phyloP scores from a whole-genome alignment of 2,113 vertebrate genomes.

The Hassar affinis region DNA sequence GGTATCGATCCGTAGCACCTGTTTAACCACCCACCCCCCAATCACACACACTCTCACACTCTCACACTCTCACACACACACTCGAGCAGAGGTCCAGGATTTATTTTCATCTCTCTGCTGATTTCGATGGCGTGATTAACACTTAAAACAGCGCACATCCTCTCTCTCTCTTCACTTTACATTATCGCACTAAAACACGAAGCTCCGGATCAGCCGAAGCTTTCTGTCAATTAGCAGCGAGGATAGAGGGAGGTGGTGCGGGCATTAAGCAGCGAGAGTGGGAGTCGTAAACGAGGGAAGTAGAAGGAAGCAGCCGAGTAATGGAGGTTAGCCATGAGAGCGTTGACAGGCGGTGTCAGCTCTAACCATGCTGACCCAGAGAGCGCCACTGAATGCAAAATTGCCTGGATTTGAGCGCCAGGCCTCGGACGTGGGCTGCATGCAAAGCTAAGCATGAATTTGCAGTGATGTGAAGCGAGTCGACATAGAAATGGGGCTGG shows the following conservation, averaged over 20 bases:
- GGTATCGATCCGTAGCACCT: conserved; percentile 71
- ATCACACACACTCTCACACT: conserved; percentile 32
- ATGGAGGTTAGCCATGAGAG: conserved; percentile 74
- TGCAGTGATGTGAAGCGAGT: conserved; percentile 65
- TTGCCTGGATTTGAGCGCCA: conserved; percentile 67
- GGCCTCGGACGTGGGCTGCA: conserved; percentile 64
- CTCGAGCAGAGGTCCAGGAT: conserved; percentile 55
- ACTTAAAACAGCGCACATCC: conserved; percentile 66
- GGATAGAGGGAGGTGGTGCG: conserved; percentile 51
- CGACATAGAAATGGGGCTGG: conserved; percentile 63
- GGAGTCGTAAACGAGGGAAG: conserved; percentile 29
- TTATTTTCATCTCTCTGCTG: conserved; percentile 69
- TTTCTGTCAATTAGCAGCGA: conserved; percentile 59
- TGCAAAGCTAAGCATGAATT: conserved; percentile 67
- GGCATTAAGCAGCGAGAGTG: conserved; percentile 44
- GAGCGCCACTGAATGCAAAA: conserved; percentile 65
- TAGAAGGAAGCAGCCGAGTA: conserved; percentile 69
- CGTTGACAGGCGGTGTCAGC: conserved; percentile 75
- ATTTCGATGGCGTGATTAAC: conserved; percentile 74
- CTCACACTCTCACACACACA: conserved; percentile 35
- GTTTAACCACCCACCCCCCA: no score
- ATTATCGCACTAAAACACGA: conserved; percentile 43
- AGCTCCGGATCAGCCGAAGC: conserved; percentile 51
- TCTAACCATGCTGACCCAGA: conserved; percentile 73
- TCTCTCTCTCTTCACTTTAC: not conserved